phyloP scores from a whole-genome alignment of 2,888 invertebrate genomes.

The Dolomedes plantarius region DNA sequence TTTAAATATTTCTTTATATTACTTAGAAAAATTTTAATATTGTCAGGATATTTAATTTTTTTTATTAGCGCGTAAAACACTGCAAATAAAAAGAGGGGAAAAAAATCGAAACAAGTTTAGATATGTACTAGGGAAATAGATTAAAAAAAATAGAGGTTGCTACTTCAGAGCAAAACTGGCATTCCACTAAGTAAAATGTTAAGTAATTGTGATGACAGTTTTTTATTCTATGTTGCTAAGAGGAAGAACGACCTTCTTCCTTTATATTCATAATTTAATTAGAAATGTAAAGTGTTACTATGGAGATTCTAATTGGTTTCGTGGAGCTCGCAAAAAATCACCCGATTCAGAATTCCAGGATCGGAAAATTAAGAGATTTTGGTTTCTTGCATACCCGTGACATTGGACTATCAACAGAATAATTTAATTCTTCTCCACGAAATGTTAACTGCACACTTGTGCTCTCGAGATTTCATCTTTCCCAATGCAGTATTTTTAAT shows the following conservation, averaged over 20 bases:
- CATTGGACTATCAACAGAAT: not conserved
- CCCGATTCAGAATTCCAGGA: not conserved
- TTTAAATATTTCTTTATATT: not conserved
- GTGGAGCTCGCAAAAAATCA: not conserved
- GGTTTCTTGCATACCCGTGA: not conserved
- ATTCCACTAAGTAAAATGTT: conserved; percentile 6
- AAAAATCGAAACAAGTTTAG: not conserved
- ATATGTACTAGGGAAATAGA: not conserved
- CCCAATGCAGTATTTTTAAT: not conserved
- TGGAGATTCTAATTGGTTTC: conserved; percentile 16
- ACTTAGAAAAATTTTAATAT: not conserved
- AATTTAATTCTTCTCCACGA: not conserved
- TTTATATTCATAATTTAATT: conserved; percentile 28
- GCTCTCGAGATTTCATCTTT: not conserved
- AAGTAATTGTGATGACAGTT: conserved; percentile 9
- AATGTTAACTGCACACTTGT: not conserved
- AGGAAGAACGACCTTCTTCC: conserved; percentile 6
- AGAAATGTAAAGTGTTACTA: conserved; percentile 19
- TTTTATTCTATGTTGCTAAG: not conserved
- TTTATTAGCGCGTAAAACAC: not conserved
- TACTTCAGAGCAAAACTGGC: not conserved
- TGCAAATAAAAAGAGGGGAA: not conserved
- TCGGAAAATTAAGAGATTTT: conserved; percentile 1
- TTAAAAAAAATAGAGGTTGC: not conserved
- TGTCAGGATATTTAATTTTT: conserved; percentile 1